Base-by-base conservation (phyloP, 2,113 vertebrate genomes). In the Bothrops jararaca region DNA sequence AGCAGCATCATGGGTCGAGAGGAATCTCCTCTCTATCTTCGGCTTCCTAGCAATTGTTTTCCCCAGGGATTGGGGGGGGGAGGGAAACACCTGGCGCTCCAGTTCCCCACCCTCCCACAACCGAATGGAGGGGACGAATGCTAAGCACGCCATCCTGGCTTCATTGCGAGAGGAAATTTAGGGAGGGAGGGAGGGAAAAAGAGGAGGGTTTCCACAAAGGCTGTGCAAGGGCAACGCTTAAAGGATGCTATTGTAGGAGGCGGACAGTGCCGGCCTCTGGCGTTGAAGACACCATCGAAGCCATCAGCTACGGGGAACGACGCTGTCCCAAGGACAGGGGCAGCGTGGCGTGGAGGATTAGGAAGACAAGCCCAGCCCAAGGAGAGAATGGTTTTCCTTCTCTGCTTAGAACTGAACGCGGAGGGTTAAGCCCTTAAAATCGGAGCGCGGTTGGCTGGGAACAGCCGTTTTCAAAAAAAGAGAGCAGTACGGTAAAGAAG, bases 21-120 rank as follows among this genome's bases (percentile, higher is more conserved):
- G 95, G 96, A 96, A 96, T 96, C 95, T 96, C 97, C 93, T 22
- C 1, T 93, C 94, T 96, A 64, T 64, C 29, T 64, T 34, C 93
- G 54, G 93, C 94, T 94, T 95, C 96, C 95, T 94, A 15, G 95
- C 95, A 85, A 92, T 92, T 95, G 95, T 94, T 92, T 95, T 94
- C 95, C 88, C 93, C 80, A 95, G 48, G 94, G 96, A 95, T 95
- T 13, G 13, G 29, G 86, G 15, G 2, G 5, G 24, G 69, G 13
- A 9, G 15, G 29, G 12, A 8, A 90, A 95, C 94, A 93, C 95
- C 95, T 8, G 52, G 88, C 18, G 64, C 94, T 96, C 91, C 91
- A n/a, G 2, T 10, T 80, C 92, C 94, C 94, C 96, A 95, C 45
- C 95, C 94, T 96, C 95, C 24, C 87, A 56, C 29, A 12, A 12